Evolutionary conservation across 2,113 vertebrate species (phyloP).

Genomic region (Scopus umbretta): DNA sequence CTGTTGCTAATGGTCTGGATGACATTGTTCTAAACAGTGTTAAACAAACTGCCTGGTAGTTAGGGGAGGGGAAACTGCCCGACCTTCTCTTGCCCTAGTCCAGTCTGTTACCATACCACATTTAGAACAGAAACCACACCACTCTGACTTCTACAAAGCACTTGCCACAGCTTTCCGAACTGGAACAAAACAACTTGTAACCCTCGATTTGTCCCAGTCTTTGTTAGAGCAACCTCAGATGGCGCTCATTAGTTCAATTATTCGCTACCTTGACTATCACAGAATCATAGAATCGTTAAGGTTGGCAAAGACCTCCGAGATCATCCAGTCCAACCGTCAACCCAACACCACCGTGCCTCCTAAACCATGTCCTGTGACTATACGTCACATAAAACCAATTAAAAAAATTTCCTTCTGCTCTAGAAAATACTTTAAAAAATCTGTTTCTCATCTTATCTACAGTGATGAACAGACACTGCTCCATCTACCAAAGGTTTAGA

Average conservation of each 20-base stretch:
- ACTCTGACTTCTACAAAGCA: background rate
- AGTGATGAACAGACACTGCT: background rate
- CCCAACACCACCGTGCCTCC: too few species aligned
- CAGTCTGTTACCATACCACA: background rate
- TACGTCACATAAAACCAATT: background rate
- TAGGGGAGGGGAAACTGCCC: background rate
- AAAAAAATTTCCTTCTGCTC: background rate
- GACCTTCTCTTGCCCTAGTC: background rate
- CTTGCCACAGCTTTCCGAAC: background rate
- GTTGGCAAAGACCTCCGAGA: too few species aligned
- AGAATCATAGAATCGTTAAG: too few species aligned
- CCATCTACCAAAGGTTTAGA: background rate
- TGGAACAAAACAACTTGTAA: background rate
- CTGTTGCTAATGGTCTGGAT: background rate
- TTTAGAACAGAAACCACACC: background rate
- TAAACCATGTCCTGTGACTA: too few species aligned
- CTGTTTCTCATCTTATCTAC: background rate
- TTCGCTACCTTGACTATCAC: background rate
- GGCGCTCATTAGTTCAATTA: background rate
- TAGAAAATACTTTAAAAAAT: background rate
- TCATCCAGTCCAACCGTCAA: too few species aligned
- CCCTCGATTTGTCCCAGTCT: background rate
- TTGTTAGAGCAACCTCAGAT: background rate
- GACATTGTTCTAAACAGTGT: background rate
- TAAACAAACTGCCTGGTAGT: background rate